These are phyloP conservation scores for Cephus sareptanus DNA, from an alignment of 2,888 invertebrate genomes.

Conservation along the genomic window DNA sequence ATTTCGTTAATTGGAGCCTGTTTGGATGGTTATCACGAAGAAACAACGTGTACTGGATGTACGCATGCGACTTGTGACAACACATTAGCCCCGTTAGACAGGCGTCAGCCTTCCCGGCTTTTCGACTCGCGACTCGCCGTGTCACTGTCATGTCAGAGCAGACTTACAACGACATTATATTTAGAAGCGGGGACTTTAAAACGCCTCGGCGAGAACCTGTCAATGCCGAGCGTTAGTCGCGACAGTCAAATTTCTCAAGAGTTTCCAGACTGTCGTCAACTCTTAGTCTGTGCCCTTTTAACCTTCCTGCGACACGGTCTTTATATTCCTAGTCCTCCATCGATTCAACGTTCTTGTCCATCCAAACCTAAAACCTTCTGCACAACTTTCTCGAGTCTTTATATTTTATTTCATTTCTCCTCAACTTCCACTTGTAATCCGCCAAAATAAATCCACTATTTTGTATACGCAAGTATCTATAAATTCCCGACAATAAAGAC, in stretches of 20 bases:
- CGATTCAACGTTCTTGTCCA: neutral
- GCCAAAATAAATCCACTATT: neutral
- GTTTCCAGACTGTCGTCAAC: neutral
- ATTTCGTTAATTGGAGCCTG: neutral
- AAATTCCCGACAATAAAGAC: neutral
- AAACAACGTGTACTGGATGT: slow-evolving; percentile 3
- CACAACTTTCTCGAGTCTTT: neutral
- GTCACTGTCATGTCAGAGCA: slow-evolving; percentile 45
- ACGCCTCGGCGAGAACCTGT: slow-evolving; percentile 39
- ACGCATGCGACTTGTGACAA: slow-evolving; percentile 42
- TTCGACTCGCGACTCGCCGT: slow-evolving; percentile 33
- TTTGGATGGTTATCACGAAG: slow-evolving; percentile 1
- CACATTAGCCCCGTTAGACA: slow-evolving; percentile 50
- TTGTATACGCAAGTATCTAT: neutral
- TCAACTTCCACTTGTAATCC: neutral
- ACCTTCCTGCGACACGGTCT: neutral
- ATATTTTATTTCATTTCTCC: neutral
- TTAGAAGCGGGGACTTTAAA: slow-evolving; percentile 42
- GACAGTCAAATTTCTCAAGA: neutral
- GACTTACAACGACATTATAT: slow-evolving; percentile 46
- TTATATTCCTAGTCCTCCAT: neutral
- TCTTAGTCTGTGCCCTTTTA: neutral
- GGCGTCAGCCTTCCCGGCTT: slow-evolving; percentile 35
- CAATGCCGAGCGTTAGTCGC: slow-evolving; percentile 27
- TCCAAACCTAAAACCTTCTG: neutral